A percentile compares a stretch with the other conserved stretches of the same genome.
phyloP scores from a whole-genome alignment of 2,797 vertebrate species.

The Malacoraja senta region DNA sequence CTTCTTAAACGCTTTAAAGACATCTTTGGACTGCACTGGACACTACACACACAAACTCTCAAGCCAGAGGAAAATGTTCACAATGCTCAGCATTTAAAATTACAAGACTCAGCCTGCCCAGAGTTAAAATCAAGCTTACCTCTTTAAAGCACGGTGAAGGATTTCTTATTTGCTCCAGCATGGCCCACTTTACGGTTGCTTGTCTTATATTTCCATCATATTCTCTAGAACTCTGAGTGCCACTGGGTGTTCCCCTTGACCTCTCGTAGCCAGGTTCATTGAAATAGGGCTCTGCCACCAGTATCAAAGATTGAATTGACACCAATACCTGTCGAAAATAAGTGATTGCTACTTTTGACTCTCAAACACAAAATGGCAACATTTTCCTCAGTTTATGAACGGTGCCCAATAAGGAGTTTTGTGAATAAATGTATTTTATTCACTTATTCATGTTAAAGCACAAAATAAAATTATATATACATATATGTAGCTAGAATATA shows the following conservation, averaged over 20 bases:
- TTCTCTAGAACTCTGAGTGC: constrained; percentile 94
- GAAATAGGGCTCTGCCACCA: constrained; percentile 96
- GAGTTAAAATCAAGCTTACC: constrained; percentile 54
- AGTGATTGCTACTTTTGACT: background rate
- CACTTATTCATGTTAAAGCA: background rate
- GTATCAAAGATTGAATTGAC: constrained; percentile 92
- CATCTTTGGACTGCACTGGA: background rate
- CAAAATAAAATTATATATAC: background rate
- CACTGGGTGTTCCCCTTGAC: constrained; percentile 88
- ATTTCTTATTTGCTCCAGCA: constrained; percentile 96
- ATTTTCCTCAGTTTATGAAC: background rate
- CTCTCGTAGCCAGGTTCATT: constrained; percentile 96
- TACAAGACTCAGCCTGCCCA: background rate
- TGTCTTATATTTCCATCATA: constrained; percentile 97
- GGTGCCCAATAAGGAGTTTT: background rate
- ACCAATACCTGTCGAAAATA: constrained; percentile 74
- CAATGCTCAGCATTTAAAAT: background rate
- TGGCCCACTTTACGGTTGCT: constrained; percentile 96
- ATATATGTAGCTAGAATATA: no score
- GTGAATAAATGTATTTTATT: background rate
- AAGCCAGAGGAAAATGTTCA: constrained; percentile 1
- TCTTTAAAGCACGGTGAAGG: constrained; percentile 96
- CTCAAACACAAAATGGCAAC: background rate
- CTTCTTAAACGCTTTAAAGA: background rate
- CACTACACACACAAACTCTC: background rate